phyloP scores from a whole-genome alignment of 2,888 invertebrate species.

The Xestia xanthographa region DNA sequence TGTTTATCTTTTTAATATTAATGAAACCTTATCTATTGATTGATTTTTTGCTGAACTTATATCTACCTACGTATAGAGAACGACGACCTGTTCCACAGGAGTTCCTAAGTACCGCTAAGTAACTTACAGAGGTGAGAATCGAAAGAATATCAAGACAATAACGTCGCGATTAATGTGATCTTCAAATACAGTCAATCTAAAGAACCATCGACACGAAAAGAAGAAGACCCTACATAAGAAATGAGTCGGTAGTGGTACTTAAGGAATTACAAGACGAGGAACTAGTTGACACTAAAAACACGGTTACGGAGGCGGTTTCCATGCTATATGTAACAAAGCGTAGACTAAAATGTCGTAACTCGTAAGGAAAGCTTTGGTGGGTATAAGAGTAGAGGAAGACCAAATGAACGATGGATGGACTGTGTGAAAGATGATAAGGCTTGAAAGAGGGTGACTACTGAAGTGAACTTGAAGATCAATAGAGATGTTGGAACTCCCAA shows the following conservation, averaged over 20 bases:
- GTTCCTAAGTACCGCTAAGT: neutral
- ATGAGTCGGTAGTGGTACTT: neutral
- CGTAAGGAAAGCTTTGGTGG: neutral
- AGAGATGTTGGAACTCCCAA: neutral
- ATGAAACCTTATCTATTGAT: conserved; percentile 9
- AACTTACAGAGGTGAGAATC: neutral
- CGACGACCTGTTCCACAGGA: neutral
- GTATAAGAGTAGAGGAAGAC: neutral
- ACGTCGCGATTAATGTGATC: neutral
- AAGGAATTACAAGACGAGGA: neutral
- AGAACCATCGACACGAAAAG: neutral
- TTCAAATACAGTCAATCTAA: neutral
- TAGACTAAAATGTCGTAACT: neutral
- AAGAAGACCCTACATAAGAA: neutral
- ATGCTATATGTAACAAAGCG: neutral
- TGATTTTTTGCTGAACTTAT: conserved; percentile 9
- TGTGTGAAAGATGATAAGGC: neutral
- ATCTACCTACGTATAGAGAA: neutral
- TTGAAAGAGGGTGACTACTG: neutral
- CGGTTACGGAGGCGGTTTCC: neutral
- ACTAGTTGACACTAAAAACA: neutral
- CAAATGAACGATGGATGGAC: neutral
- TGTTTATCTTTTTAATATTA: conserved; percentile 44
- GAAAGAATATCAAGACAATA: neutral
- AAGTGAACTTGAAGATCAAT: neutral